phyloP scores from a whole-genome alignment of 2,888 invertebrate species.

The Galerucella nymphaeae region DNA sequence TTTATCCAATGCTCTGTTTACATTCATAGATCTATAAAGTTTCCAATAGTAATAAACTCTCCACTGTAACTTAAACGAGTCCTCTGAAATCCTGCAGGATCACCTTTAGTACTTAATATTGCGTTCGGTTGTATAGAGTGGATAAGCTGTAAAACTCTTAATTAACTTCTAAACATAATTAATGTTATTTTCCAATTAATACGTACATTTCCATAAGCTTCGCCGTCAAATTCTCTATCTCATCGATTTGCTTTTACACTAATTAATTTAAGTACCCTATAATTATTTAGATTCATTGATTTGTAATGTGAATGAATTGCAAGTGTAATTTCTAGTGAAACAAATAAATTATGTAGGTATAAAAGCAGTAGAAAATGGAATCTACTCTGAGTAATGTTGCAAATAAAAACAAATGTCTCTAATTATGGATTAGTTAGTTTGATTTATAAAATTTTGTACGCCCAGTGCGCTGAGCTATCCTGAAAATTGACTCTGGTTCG shows the following conservation, averaged over 20 bases:
- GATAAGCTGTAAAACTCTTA: constrained; percentile 26
- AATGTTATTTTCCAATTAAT: constrained; percentile 39
- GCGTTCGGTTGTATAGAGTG: constrained; percentile 3
- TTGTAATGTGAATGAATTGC: no score
- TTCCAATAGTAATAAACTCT: constrained; percentile 1
- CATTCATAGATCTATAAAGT: background rate
- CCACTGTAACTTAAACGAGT: constrained; percentile 1
- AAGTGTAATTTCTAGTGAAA: no score
- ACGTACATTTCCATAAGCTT: constrained; percentile 37
- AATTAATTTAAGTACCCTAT: background rate
- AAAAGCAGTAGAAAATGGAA: no score
- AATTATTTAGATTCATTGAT: background rate
- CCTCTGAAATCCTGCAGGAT: constrained; percentile 10
- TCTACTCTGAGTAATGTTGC: no score
- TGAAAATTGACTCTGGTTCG: no score
- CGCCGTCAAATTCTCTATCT: background rate
- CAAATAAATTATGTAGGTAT: no score
- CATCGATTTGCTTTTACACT: background rate
- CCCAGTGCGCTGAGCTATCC: no score
- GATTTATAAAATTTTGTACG: no score
- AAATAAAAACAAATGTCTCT: no score
- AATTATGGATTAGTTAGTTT: no score
- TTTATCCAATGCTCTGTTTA: background rate
- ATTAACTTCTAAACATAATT: constrained; percentile 26
- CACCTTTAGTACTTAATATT: constrained; percentile 17